Base-by-base conservation (phyloP, 1,140 invertebrate species). In the Oryctes rhinoceros region DNA sequence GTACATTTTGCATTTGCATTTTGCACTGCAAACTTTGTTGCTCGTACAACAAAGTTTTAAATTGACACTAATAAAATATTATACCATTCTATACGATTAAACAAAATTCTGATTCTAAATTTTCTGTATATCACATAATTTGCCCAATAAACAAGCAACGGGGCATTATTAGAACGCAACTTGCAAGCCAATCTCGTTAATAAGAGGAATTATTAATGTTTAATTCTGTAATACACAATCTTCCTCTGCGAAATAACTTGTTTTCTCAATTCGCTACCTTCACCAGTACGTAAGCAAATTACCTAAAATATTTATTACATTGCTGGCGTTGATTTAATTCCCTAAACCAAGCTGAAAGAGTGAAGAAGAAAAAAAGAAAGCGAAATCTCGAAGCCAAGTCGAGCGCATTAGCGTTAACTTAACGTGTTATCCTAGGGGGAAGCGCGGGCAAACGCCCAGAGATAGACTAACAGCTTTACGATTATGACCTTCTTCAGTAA, bases 391-490 rank as follows among this genome's bases (percentile, higher is more conserved):
- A 59, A 59, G 53, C 53, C 53, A 59, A 59, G n/a, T 59, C 53
- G 15, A 59, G 53, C 53, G 53, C 53, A 59, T 59, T 59, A 59
- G 53, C 53, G 53, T 59, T 59, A 59, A 59, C 53, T 59, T 59
- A 59, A 59, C 53, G 53, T 59, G 53, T 59, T 59, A 59, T 59
- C 53, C 53, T 59, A 59, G 15, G 53, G n/a, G 53, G n/a, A 59
- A 59, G 13, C 53, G 13, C 53, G 10, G 53, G 53, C 53, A 15
- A 59, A 59, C 53, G 53, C 53, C 53, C 53, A 59, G 53, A 59
- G 53, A 59, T 59, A 59, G 53, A 59, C 53, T 59, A 59, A 59
- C 53, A 59, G 53, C 53, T 59, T 59, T 59, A 59, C 53, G 53
- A 59, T 59, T 59, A 59, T 59, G 53, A 59, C 53, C 53, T 59